phyloP scores from a whole-genome alignment of 35 echinoderm and acorn worm species.

The Holothuria glaberrima region DNA sequence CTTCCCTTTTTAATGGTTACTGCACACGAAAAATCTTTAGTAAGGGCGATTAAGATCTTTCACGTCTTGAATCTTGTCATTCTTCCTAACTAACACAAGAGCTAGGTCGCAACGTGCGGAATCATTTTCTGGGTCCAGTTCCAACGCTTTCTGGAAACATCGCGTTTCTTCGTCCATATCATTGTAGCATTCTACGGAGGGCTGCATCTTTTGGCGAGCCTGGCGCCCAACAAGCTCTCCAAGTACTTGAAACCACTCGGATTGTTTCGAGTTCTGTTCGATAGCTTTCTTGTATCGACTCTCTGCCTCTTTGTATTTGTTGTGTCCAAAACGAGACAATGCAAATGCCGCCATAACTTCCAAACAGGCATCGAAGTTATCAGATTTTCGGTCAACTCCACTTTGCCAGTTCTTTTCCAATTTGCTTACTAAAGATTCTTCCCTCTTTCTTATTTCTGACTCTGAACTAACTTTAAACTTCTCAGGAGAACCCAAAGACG shows the following conservation, averaged over 20 bases:
- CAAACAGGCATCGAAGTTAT: background rate
- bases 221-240: constrained; percentile 23
- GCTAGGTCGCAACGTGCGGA: constrained; percentile 3
- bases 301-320: constrained; percentile 35
- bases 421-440: too few species aligned
- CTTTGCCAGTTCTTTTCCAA: background rate
- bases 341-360: constrained; percentile 26
- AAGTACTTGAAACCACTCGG: background rate
- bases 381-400: background rate
- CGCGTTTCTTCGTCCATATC: constrained; percentile 12
- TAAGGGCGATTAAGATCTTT: background rate
- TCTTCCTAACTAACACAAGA: background rate
- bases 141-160: constrained; percentile 25
- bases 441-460: background rate
- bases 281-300: background rate
- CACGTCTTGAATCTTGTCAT: background rate
- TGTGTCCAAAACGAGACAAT: constrained; percentile 10
- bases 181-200: background rate
- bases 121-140: background rate
- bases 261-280: background rate
- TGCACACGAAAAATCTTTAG: background rate
- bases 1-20: constrained; percentile 22
- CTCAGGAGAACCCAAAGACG: constrained; percentile 38
- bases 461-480: background rate
- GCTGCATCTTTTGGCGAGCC: background rate